Evolutionary conservation across 2,113 vertebrate genomes (phyloP).

Genomic region (Leucopternis melanops): DNA sequence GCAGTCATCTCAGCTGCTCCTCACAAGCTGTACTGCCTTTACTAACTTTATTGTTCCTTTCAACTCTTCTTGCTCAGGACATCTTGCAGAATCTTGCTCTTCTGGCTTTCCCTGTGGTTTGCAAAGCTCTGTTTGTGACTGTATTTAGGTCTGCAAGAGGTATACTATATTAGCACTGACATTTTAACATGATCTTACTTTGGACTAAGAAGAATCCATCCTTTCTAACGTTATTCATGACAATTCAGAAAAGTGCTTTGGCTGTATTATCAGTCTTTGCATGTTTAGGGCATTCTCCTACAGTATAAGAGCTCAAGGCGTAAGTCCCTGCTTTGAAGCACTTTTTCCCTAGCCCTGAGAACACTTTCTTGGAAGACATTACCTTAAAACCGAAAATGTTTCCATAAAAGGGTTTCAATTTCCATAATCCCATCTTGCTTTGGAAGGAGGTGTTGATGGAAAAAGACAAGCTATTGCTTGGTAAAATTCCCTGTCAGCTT

Average conservation of each 20-base stretch:
- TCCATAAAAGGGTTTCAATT: not conserved
- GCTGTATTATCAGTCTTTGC: not conserved
- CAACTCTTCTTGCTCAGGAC: not conserved
- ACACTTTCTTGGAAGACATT: not conserved
- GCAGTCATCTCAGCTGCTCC: not conserved
- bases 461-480: not conserved
- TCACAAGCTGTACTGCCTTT: not conserved
- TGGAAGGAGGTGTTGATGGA: not conserved
- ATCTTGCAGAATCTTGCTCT: not conserved
- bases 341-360: not conserved
- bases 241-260: not conserved
- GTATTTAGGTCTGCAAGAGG: not conserved
- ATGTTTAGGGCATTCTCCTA: not conserved
- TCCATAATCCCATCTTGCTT: not conserved
- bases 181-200: not conserved
- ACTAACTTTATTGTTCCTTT: not conserved
- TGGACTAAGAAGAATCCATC: not conserved
- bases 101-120: not conserved
- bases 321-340: not conserved
- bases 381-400: not conserved
- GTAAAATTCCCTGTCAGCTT: not conserved
- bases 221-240: not conserved
- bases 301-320: not conserved
- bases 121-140: not conserved
- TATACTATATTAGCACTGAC: not conserved